phyloP scores from a whole-genome alignment of 2,797 vertebrate genomes.

The Tangara arthus region DNA sequence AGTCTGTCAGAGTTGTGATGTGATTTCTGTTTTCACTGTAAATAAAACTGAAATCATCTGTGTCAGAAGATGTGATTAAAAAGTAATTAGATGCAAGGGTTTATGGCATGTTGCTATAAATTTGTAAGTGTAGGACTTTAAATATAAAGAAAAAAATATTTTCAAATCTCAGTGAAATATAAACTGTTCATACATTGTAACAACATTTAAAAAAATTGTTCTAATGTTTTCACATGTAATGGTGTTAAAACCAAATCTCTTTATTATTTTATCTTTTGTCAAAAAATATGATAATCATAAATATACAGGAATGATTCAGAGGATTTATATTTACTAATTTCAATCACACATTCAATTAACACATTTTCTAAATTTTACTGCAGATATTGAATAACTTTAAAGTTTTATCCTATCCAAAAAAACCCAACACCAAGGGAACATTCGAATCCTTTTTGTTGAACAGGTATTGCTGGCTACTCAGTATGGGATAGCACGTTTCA shows the following conservation, averaged over 20 bases:
- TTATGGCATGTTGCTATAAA: not conserved
- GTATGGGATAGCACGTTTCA: not conserved
- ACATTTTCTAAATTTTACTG: not conserved
- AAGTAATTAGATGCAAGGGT: not conserved
- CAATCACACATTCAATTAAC: not conserved
- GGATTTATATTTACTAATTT: not conserved
- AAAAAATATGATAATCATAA: not conserved
- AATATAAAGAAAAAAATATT: not conserved
- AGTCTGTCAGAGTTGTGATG: not conserved
- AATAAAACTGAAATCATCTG: not conserved
- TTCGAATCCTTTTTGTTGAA: not conserved
- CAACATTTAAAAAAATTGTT: not conserved
- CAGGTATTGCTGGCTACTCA: rapidly evolving
- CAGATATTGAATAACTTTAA: not conserved
- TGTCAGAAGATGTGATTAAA: not conserved
- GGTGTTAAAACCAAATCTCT: not conserved
- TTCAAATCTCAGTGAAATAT: not conserved
- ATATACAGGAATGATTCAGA: not conserved
- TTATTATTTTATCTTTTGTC: not conserved
- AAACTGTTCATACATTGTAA: not conserved
- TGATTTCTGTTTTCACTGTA: not conserved
- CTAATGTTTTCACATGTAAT: not conserved
- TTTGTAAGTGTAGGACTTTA: not conserved
- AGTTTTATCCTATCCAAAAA: not conserved
- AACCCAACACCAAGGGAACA: not conserved